Percentiles rank a stretch among this genome's conserved stretches.
These are phyloP conservation scores for Andricus curvator DNA, from an alignment of 2,888 invertebrate species.

Conservation along the genomic window DNA sequence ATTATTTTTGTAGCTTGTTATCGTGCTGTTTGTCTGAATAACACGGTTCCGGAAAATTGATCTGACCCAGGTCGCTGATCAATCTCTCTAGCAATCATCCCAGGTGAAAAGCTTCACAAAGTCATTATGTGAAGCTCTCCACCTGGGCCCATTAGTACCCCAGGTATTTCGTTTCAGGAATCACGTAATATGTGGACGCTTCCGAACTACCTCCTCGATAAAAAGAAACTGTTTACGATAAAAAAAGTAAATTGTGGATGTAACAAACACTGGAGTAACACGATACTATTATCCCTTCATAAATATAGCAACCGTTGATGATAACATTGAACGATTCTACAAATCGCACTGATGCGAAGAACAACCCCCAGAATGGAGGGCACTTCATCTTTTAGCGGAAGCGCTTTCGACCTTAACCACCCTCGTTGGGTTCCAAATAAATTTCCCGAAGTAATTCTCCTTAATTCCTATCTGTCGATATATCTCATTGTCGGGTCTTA, in stretches of 20 bases:
- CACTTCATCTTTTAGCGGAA: constrained; percentile 32
- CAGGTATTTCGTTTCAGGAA: no score
- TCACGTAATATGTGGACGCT: no score
- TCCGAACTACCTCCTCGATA: background rate
- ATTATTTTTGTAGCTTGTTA: no score
- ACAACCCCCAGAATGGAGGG: constrained; percentile 39
- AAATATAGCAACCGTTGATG: constrained; percentile 32
- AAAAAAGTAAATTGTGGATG: background rate
- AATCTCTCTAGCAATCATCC: no score
- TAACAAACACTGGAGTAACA: constrained; percentile 5
- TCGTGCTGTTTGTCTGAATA: no score
- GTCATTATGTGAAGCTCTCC: no score
- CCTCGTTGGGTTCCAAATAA: constrained; percentile 43
- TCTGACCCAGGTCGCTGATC: no score
- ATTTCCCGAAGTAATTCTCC: constrained; percentile 49
- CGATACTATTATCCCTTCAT: constrained; percentile 23
- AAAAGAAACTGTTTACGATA: background rate
- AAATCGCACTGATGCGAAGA: constrained; percentile 42
- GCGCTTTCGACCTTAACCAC: constrained; percentile 24
- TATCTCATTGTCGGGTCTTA: constrained; percentile 4
- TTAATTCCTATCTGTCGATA: constrained; percentile 52
- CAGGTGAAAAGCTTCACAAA: no score
- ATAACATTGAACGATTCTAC: constrained; percentile 43
- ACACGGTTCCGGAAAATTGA: no score
- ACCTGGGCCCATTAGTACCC: no score